A percentile compares a stretch with the other conserved stretches of the same genome.
phyloP scores from a whole-genome alignment of 2,797 vertebrate species.

The Clarias laeviceps region DNA sequence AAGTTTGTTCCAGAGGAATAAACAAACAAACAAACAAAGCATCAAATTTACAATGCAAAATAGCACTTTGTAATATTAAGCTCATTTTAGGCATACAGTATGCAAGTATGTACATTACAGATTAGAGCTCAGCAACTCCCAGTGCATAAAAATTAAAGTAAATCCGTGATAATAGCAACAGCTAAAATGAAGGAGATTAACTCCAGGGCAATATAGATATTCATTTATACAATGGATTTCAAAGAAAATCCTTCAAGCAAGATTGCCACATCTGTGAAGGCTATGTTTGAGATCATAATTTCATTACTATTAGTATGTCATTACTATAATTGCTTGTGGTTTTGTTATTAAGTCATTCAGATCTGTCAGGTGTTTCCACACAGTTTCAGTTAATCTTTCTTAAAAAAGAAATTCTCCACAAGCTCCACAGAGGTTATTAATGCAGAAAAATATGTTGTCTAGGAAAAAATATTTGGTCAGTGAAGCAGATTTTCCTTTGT shows the following conservation, averaged over 20 bases:
- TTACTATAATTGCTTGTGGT: not conserved
- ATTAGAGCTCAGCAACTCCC: not conserved
- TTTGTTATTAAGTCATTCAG: not conserved
- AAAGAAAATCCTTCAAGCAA: not conserved
- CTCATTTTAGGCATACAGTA: not conserved
- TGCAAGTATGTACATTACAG: not conserved
- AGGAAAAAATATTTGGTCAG: not conserved
- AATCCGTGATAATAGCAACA: not conserved
- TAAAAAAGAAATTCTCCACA: not conserved
- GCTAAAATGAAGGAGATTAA: not conserved
- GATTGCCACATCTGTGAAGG: not conserved
- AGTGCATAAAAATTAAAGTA: not conserved
- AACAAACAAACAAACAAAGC: not conserved
- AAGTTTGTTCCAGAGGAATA: too few relatives aligned
- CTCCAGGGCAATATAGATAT: not conserved
- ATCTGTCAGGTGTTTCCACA: not conserved
- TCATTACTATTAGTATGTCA: not conserved
- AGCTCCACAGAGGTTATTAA: not conserved
- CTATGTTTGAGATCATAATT: not conserved
- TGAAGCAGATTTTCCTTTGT: not conserved
- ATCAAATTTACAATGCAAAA: not conserved
- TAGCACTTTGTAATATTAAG: not conserved
- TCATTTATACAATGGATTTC: not conserved
- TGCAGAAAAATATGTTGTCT: not conserved
- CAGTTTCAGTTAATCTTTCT: not conserved